Evolutionary conservation across 2,113 vertebrate species (phyloP), one percentile per base, ranked within the genome.

Genomic region (Ictalurus furcatus): DNA sequence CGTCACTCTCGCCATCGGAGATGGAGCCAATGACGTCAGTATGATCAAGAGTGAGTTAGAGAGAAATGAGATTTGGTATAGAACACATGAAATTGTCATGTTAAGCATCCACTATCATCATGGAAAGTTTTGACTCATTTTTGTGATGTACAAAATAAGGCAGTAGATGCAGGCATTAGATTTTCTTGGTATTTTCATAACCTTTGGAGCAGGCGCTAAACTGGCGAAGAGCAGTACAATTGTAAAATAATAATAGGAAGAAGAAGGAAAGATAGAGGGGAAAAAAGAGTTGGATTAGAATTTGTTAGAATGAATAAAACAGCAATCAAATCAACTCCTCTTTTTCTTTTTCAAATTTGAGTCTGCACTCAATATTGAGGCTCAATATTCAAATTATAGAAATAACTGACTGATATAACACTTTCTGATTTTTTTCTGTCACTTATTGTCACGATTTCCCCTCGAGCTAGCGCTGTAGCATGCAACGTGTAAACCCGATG

Each of bases 31-130:
- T 0, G 98, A 99, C 0, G 96, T 99, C 93, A 98, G 98, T 97
- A 99, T 99, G 98, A 99, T 99, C 93, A 99, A 97, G 92, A 98
- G 98, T 99, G 94, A 96, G 97, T 89, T 6, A 11, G 9, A 71
- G 16, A 69, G 14, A 59, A 34, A n/a, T 48, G 23, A 4, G 4
- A 17, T 7, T 6, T 40, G 34, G 58, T 83, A 25, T 61, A 3
- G 30, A 40, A 83, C 11, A 8, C 12, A 25, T 63, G 21, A 14
- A 63, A 44, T 37, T 5, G 30, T 14, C 30, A 23, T 40, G 19
- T 14, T 83, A 61, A 34, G 5, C 8, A 37, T 37, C 19, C 8
- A 83, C 30, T 23, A 0, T 25, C 17, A 61, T 82, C 6, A 0
- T 3, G 34, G 13, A 21, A 61, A 23, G 3, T 83, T 37, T 61